Base-by-base conservation (phyloP, 2,888 invertebrate species). In the Drosophila flavopinicola region DNA sequence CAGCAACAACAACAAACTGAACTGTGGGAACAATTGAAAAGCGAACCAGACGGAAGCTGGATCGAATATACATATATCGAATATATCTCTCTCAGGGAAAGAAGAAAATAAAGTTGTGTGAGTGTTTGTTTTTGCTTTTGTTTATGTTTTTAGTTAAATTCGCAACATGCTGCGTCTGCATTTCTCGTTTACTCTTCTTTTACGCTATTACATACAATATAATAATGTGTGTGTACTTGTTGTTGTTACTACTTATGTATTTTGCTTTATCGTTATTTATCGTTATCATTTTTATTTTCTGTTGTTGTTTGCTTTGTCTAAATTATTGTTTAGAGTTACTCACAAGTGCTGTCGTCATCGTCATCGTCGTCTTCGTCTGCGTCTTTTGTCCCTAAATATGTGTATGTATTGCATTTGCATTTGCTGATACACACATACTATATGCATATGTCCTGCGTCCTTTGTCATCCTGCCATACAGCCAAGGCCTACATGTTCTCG, bases 311-410 rank as follows among this genome's bases (percentile, higher is more conserved):
- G 63, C 67, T 78, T 69, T 87, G 85, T 88, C 85, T 88, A 87
- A 88, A 85, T 88, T 88, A 87, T 84, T 88, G 83, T 88, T 87
- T 88, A 85, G 83, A 85, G 83, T 83, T 83, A 83, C 82, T 84
- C 84, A 80, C 79, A 79, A 79, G 78, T 75, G 66, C 60, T 68
- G 77, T 83, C 66, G 76, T 82, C 78, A 66, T 80, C 66, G 54
- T 72, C 57, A 17, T 57, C 66, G 56, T 67, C 71, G 56, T 67
- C n/a, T n/a, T n/a, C 57, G 38, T 53, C 61, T 41, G 42, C 57
- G 67, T 69, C 49, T 42, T 37, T 42, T 37, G 70, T 77, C 69
- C 63, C 60, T 66, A 61, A 74, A 67, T 67, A 68, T 77, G 58
- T 72, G 58, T 69, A 35, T 73, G 58, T 44, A 65, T 65, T 63